These are phyloP conservation scores for Phylloscopus trochiloides DNA, from an alignment of 2,113 vertebrate genomes.

Conservation along the genomic window DNA sequence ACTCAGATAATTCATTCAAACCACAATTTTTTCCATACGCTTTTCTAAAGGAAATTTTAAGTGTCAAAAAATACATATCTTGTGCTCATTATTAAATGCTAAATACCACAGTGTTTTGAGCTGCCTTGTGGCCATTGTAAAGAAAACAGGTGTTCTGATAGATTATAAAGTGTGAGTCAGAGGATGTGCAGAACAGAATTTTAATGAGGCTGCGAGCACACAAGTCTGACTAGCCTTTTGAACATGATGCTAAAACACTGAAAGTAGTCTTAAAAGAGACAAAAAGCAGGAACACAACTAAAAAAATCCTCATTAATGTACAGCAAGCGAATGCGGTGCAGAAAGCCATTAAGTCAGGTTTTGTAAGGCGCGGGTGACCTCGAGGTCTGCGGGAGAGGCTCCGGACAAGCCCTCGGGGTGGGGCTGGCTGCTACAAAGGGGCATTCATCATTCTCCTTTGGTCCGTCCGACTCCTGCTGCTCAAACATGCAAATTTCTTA, in stretches of 20 bases:
- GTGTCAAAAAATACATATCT: conserved; percentile 86
- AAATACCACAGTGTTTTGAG: conserved; percentile 87
- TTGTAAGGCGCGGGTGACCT: not conserved
- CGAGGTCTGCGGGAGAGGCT: not conserved
- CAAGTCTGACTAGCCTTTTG: conserved; percentile 80
- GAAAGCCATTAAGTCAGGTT: conserved; percentile 62
- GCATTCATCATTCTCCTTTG: not conserved
- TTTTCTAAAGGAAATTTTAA: conserved; percentile 82
- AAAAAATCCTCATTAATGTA: conserved; percentile 73
- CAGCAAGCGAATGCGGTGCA: conserved; percentile 32
- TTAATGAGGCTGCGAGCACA: conserved; percentile 79
- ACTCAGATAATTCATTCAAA: conserved; percentile 76
- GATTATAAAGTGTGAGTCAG: conserved; percentile 87
- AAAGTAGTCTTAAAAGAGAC: conserved; percentile 77
- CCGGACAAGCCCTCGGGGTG: not conserved
- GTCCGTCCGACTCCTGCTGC: not conserved
- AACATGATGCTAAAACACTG: conserved; percentile 78
- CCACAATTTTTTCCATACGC: conserved; percentile 67
- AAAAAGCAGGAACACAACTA: conserved; percentile 68
- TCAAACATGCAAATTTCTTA: not conserved
- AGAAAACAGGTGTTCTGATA: conserved; percentile 88
- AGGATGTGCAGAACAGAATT: conserved; percentile 82
- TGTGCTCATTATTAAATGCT: conserved; percentile 86
- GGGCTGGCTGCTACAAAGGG: not conserved
- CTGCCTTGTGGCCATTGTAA: conserved; percentile 87